Evolutionary conservation across 2,888 invertebrate species (phyloP).

Genomic region (Scaptomyza parva): DNA sequence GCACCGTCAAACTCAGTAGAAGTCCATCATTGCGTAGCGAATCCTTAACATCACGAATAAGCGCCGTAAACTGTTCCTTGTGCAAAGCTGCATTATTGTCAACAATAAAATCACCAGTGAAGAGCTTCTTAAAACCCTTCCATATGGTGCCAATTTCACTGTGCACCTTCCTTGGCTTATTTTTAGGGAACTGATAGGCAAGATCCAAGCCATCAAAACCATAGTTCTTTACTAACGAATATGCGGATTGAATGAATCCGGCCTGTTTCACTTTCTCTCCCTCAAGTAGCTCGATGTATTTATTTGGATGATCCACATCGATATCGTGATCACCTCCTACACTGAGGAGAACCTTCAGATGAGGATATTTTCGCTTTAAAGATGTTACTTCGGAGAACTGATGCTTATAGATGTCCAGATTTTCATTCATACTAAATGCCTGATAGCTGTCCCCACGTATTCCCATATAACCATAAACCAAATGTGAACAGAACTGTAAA

Average conservation of each 20-base stretch:
- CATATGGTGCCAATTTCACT: conserved; percentile 88
- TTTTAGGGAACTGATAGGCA: conserved; percentile 93
- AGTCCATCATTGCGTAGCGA: conserved; percentile 88
- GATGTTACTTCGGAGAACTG: conserved; percentile 91
- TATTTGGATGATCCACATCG: conserved; percentile 87
- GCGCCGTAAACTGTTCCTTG: conserved; percentile 91
- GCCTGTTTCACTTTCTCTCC: conserved; percentile 89
- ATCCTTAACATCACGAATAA: conserved; percentile 90
- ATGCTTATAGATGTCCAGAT: conserved; percentile 89
- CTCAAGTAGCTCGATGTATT: conserved; percentile 91
- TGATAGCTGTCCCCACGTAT: conserved; percentile 89
- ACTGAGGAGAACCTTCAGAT: conserved; percentile 89
- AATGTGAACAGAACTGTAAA: conserved; percentile 90
- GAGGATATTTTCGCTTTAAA: conserved; percentile 89
- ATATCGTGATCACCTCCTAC: conserved; percentile 91
- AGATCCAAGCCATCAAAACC: conserved; percentile 95
- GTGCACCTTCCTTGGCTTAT: conserved; percentile 91
- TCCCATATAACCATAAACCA: conserved; percentile 92
- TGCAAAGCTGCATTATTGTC: conserved; percentile 92
- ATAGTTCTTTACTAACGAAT: conserved; percentile 89
- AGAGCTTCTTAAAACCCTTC: conserved; percentile 91
- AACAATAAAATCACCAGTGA: conserved; percentile 89
- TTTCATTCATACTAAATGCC: conserved; percentile 89
- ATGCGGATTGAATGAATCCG: conserved; percentile 91
- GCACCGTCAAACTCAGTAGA: conserved; percentile 88